phyloP scores from a whole-genome alignment of 2,113 vertebrate species.

The Planiliza haematocheilus region DNA sequence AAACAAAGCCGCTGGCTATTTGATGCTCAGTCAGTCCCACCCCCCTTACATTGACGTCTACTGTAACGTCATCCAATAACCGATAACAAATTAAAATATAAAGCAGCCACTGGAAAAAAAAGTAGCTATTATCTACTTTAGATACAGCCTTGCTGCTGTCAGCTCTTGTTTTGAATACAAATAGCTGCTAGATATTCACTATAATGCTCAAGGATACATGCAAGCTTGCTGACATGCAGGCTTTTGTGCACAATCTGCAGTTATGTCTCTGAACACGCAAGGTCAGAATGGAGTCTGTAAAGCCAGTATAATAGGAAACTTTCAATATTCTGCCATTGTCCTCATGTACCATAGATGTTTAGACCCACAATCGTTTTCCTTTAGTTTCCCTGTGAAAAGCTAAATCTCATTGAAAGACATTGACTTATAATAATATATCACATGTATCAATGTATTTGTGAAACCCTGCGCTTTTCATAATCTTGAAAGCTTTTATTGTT shows the following conservation, averaged over 20 bases:
- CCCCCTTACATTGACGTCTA: neutral
- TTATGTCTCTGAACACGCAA: conserved; percentile 36
- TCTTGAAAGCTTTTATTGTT: neutral
- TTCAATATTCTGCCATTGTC: conserved; percentile 30
- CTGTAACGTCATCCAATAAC: neutral
- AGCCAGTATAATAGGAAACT: neutral
- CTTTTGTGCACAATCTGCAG: conserved; percentile 43
- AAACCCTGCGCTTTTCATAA: neutral
- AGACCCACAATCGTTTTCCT: neutral
- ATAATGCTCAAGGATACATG: conserved; percentile 33
- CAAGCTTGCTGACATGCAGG: conserved; percentile 19
- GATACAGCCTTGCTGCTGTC: conserved; percentile 18
- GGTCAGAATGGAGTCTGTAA: conserved; percentile 32
- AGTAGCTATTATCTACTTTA: neutral
- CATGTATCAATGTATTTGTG: neutral
- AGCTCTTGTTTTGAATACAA: conserved; percentile 36
- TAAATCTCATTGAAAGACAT: too few relatives aligned
- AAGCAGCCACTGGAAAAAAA: neutral
- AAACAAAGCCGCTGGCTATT: too few relatives aligned
- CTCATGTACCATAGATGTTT: conserved; percentile 7
- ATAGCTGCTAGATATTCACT: conserved; percentile 32
- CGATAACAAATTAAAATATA: neutral
- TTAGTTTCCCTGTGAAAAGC: neutral
- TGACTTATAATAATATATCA: too few relatives aligned
- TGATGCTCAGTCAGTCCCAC: too few relatives aligned